phyloP scores from a whole-genome alignment of 2,113 vertebrate species.

The Trematocara marginatum region DNA sequence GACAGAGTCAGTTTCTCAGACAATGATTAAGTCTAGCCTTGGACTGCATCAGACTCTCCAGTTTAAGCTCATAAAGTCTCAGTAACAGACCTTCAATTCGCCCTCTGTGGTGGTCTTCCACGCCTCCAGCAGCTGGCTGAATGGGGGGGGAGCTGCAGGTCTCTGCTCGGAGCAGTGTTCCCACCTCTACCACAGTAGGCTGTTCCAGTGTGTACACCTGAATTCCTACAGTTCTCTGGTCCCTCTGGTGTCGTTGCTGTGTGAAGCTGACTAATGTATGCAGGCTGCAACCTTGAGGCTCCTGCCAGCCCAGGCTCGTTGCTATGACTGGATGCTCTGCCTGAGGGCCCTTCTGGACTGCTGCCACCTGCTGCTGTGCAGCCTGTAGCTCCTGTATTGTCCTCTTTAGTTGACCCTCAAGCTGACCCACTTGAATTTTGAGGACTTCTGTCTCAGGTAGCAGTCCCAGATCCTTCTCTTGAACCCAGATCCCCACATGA shows the following conservation, averaged over 20 bases:
- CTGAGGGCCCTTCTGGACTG: slow-evolving; percentile 32
- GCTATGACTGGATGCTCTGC: slow-evolving; percentile 68
- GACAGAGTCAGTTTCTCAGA: not conserved
- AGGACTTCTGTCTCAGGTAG: slow-evolving; percentile 67
- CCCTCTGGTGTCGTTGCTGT: slow-evolving; percentile 55
- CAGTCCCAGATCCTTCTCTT: slow-evolving; percentile 79
- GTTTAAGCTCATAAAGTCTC: not conserved
- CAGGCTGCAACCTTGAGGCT: slow-evolving; percentile 58
- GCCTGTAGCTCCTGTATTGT: slow-evolving; percentile 73
- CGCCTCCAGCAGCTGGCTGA: not conserved
- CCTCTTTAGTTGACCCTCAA: slow-evolving; percentile 78
- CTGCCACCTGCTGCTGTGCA: slow-evolving; percentile 51
- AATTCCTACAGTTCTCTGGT: slow-evolving; percentile 77
- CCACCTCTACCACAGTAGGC: slow-evolving; percentile 71
- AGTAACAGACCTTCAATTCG: slow-evolving; percentile 59
- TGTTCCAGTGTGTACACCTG: slow-evolving; percentile 77
- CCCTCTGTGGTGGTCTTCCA: slow-evolving; percentile 35
- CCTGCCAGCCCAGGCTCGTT: slow-evolving; percentile 71
- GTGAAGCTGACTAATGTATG: slow-evolving; percentile 74
- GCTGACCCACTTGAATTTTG: slow-evolving; percentile 71
- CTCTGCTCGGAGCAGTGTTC: slow-evolving; percentile 61
- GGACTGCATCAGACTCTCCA: not conserved
- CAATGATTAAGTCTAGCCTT: not conserved
- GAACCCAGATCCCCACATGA: slow-evolving; percentile 79
- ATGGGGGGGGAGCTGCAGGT: slow-evolving; percentile 49